phyloP scores from a whole-genome alignment of 2,888 invertebrate genomes.

The Macropis europaea region DNA sequence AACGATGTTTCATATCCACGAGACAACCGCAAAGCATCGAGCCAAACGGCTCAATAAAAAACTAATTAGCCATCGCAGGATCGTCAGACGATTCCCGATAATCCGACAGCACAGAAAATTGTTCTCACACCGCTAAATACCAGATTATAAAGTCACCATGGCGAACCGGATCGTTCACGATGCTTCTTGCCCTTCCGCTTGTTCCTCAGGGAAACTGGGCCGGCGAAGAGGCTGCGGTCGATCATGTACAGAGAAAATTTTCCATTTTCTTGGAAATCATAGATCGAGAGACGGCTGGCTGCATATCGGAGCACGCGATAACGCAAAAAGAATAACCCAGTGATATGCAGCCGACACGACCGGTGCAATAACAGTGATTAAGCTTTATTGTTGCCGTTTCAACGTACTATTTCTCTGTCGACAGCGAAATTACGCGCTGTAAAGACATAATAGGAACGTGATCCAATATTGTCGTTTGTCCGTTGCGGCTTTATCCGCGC shows the following conservation, averaged over 20 bases:
- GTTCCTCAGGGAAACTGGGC: neutral
- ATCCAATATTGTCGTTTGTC: constrained; percentile 47
- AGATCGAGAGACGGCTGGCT: neutral
- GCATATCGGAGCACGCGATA: constrained; percentile 31
- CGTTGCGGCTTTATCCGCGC: neutral
- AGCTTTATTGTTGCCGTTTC: constrained; percentile 54
- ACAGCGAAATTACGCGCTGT: constrained; percentile 54
- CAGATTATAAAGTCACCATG: constrained; percentile 23
- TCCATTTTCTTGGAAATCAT: constrained; percentile 28
- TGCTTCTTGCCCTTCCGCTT: neutral
- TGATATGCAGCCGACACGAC: constrained; percentile 46
- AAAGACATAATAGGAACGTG: constrained; percentile 58
- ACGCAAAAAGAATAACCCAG: constrained; percentile 11
- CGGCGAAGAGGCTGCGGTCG: neutral
- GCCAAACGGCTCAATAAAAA: too few species aligned
- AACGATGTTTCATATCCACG: too few species aligned
- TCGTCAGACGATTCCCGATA: too few species aligned
- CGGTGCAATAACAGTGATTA: constrained; percentile 62
- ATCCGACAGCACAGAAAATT: too few species aligned
- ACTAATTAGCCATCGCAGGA: too few species aligned
- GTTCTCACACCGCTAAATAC: neutral
- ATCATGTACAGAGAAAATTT: neutral
- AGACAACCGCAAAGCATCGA: too few species aligned
- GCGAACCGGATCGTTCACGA: constrained; percentile 17
- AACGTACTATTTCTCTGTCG: constrained; percentile 51